phyloP scores from a whole-genome alignment of 2,113 vertebrate species.

The Osmerus eperlanus region DNA sequence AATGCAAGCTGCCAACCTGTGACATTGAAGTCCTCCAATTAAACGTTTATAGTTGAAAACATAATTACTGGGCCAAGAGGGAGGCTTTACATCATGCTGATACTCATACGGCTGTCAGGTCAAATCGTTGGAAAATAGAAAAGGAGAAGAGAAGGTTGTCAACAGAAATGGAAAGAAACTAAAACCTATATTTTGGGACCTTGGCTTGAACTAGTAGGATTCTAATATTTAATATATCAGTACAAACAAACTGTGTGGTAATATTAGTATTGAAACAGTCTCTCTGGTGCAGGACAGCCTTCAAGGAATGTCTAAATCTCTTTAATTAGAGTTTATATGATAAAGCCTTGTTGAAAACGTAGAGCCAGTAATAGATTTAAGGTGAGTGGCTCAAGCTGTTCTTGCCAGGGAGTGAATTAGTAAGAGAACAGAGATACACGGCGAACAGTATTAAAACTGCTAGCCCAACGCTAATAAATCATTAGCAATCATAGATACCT shows the following conservation, averaged over 20 bases:
- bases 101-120: neutral
- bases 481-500: no score
- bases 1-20: slow-evolving; percentile 19
- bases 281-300: neutral
- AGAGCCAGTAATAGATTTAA: neutral
- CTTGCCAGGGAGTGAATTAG: neutral
- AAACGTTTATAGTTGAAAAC: slow-evolving; percentile 50
- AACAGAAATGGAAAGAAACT: neutral
- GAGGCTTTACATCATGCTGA: slow-evolving; percentile 49
- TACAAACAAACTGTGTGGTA: no score
- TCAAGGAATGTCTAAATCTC: slow-evolving; percentile 1
- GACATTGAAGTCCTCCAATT: slow-evolving; percentile 42
- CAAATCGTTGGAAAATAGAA: neutral
- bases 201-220: neutral
- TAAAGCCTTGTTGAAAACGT: neutral
- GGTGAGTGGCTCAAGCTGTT: neutral
- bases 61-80: slow-evolving; percentile 57
- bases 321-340: slow-evolving; percentile 4
- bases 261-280: no score
- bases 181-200: neutral
- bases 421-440: no score
- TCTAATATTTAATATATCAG: no score
- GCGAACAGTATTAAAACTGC: no score
- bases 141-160: neutral
- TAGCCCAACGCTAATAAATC: no score